Evolutionary conservation across 2,888 invertebrate species (phyloP).

Genomic region (Melieria crassipennis): DNA sequence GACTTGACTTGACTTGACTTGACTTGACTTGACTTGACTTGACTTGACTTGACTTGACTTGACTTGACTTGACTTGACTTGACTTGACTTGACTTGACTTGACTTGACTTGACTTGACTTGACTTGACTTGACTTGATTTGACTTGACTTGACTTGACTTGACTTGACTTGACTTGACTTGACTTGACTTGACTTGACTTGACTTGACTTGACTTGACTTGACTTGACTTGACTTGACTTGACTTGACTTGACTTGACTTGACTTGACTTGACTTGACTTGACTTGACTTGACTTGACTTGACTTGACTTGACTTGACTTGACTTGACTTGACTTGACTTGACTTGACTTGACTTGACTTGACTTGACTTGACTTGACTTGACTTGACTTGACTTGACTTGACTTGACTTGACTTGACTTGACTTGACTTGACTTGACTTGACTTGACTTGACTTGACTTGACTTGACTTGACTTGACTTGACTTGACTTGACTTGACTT

Average conservation of each 20-base stretch:
- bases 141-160: conserved; percentile 1
- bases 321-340: background rate
- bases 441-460: conserved; percentile 5
- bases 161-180: too few species aligned
- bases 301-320: conserved; percentile 3
- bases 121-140: too few species aligned
- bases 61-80: conserved; percentile 7
- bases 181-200: background rate
- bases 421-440: conserved; percentile 3
- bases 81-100: too few species aligned
- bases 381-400: conserved; percentile 1
- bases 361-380: conserved; percentile 7
- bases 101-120: too few species aligned
- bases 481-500: background rate
- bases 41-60: conserved; percentile 4
- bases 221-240: too few species aligned
- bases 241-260: too few species aligned
- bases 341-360: conserved; percentile 1
- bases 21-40: conserved; percentile 5
- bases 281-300: background rate
- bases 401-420: conserved; percentile 4
- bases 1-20: conserved; percentile 5
- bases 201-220: conserved; percentile 1
- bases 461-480: conserved; percentile 5
- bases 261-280: conserved; percentile 5